phyloP scores from a whole-genome alignment of 2,113 vertebrate genomes.

The Butorides virescens region DNA sequence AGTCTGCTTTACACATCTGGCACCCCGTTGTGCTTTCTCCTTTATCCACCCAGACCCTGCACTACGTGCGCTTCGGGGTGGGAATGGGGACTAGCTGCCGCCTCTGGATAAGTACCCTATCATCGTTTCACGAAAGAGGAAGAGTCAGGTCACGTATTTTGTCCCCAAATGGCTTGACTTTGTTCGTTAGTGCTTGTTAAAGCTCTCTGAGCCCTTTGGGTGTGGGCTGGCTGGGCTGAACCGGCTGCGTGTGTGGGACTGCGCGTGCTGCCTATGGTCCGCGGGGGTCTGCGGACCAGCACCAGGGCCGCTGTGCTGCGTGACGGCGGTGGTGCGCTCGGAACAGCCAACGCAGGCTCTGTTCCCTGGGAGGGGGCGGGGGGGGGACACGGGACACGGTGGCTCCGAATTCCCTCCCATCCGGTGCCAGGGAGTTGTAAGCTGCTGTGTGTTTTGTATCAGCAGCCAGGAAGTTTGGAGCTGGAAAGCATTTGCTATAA shows the following conservation, averaged over 20 bases:
- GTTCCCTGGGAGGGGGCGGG: background rate
- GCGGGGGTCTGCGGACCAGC: background rate
- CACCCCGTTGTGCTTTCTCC: background rate
- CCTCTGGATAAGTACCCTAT: background rate
- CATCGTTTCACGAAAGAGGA: background rate
- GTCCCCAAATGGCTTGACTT: background rate
- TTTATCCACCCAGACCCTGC: background rate
- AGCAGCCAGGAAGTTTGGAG: background rate
- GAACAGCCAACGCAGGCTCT: background rate
- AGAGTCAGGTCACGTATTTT: background rate
- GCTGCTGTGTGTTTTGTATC: background rate
- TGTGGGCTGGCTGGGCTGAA: background rate
- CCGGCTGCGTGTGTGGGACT: accelerated
- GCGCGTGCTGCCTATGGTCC: background rate
- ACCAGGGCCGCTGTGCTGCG: background rate
- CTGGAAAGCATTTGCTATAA: background rate
- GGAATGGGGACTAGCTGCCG: background rate
- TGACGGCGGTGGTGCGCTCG: background rate
- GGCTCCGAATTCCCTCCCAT: background rate
- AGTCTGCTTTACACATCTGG: accelerated
- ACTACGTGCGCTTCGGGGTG: too few species aligned
- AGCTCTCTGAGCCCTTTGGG: background rate
- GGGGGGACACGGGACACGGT: too few species aligned
- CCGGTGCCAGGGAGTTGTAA: background rate
- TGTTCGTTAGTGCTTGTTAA: background rate